Percentiles rank a stretch among this genome's conserved stretches.
Conservation (phyloP, 37 sponge, comb jelly and placozoan genomes). For the Hormiphora californensis region DNA sequence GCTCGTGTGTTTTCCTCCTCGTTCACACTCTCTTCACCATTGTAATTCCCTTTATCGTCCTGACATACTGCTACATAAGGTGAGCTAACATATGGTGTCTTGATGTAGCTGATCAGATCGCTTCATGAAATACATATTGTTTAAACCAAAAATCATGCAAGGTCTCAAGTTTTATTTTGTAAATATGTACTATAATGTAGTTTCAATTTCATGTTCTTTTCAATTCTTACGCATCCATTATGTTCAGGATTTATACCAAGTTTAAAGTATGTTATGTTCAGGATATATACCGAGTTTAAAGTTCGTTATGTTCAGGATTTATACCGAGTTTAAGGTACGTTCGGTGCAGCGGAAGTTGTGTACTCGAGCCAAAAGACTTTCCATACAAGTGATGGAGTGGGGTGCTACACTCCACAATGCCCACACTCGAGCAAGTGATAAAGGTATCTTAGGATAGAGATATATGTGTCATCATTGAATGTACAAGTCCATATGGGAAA, state of each 20-base stretch:
- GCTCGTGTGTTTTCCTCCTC: background rate
- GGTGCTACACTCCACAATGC: background rate
- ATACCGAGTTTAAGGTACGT: slow-evolving; percentile 29
- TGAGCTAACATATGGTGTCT: background rate
- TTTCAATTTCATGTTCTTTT: too few relatives aligned
- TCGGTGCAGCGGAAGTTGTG: slow-evolving; percentile 19
- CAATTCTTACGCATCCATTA: too few relatives aligned
- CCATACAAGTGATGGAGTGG: slow-evolving; percentile 20
- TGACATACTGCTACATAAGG: slow-evolving; percentile 21
- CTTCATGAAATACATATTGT: background rate
- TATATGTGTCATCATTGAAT: too few relatives aligned
- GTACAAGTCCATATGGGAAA: too few relatives aligned
- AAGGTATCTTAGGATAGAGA: background rate
- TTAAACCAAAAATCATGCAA: background rate
- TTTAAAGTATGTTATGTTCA: slow-evolving; percentile 27
- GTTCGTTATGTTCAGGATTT: background rate
- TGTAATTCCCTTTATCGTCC: background rate
- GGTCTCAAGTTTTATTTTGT: background rate
- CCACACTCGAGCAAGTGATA: background rate
- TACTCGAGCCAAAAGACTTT: background rate
- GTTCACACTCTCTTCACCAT: background rate
- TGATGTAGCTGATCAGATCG: background rate
- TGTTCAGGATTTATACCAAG: background rate
- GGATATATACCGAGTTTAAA: too few relatives aligned
- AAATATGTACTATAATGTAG: too few relatives aligned